Percentiles rank a stretch among this genome's conserved stretches.
Evolutionary conservation across 2,797 vertebrate species (phyloP).

Genomic region (Argya squamiceps): DNA sequence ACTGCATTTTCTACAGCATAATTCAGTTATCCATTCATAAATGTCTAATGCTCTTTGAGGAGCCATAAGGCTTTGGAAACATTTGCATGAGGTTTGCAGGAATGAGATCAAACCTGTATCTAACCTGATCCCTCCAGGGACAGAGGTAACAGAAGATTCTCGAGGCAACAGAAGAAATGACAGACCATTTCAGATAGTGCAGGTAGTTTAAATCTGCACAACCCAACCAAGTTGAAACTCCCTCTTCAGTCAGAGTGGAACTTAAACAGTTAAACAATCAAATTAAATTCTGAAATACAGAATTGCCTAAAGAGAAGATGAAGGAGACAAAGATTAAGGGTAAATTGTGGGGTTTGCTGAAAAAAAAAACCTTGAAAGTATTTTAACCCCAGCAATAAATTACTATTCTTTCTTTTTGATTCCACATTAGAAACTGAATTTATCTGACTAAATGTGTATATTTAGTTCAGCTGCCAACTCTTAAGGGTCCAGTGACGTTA

Average conservation of each 20-base stretch:
- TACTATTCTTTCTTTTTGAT: not conserved
- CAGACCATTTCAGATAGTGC: not conserved
- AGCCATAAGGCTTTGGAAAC: not conserved
- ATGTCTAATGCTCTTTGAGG: not conserved
- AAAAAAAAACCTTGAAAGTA: not conserved
- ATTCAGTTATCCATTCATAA: not conserved
- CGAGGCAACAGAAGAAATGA: not conserved
- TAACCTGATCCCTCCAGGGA: not conserved
- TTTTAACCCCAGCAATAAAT: not conserved
- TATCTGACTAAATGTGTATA: not conserved
- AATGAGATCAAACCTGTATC: not conserved
- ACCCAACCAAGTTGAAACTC: not conserved
- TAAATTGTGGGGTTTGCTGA: not conserved
- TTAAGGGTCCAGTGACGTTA: fast-evolving
- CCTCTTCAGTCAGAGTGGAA: not conserved
- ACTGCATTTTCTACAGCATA: not conserved
- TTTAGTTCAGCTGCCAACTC: not conserved
- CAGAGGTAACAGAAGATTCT: not conserved
- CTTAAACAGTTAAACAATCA: not conserved
- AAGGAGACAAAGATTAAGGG: not conserved
- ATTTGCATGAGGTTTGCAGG: not conserved
- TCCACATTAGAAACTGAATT: not conserved
- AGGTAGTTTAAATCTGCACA: not conserved
- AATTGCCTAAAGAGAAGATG: not conserved
- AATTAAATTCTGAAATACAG: not conserved